Conservation (phyloP, 2,888 invertebrate species). For the Synergus laeviventris region DNA sequence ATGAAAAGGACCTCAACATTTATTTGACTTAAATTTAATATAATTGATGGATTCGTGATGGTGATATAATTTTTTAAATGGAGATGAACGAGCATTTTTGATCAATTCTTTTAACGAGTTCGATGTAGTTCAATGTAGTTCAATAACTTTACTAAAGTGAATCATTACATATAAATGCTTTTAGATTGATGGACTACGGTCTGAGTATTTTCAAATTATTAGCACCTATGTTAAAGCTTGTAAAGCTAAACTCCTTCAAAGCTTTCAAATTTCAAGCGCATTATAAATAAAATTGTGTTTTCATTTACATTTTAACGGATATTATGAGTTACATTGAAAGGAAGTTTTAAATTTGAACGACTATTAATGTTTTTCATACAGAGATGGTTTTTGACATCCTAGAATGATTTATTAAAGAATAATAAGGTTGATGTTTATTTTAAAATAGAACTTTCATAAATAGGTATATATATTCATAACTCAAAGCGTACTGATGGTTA, state of each 20-base stretch:
- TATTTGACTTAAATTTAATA: background rate
- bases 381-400: background rate
- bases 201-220: background rate
- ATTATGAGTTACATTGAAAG: background rate
- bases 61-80: conserved; percentile 3
- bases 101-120: background rate
- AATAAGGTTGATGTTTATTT: background rate
- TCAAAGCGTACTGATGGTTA: background rate
- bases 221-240: too few relatives aligned
- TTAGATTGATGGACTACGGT: background rate
- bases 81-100: background rate
- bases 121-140: background rate
- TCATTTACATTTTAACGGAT: background rate
- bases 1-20: background rate
- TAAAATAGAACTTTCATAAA: background rate
- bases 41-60: background rate
- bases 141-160: conserved; percentile 14
- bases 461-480: background rate
- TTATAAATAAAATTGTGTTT: background rate
- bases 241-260: conserved; percentile 11
- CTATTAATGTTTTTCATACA: background rate
- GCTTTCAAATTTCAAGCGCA: background rate
- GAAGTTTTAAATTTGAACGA: background rate
- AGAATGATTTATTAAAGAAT: background rate
- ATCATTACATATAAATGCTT: conserved; percentile 18